Conservation (phyloP, 2,113 vertebrate species). For the Menura novaehollandiae region DNA sequence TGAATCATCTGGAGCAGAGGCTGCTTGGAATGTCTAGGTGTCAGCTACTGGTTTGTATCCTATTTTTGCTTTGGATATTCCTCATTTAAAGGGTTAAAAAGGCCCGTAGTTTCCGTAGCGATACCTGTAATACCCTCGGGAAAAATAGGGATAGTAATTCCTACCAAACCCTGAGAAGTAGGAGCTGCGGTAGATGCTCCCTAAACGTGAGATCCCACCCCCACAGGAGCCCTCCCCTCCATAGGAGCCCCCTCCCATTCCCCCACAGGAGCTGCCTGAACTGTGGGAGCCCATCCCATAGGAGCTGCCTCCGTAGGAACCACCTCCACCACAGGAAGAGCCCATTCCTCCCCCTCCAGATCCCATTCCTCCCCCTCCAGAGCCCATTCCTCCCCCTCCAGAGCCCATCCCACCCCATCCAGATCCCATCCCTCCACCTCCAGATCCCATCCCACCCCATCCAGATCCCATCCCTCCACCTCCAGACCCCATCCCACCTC, state of each 20-base stretch:
- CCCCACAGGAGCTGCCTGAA: not conserved
- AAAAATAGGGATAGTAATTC: not conserved
- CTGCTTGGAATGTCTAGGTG: not conserved
- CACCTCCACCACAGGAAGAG: not conserved
- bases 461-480: not conserved
- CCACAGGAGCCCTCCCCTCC: not conserved
- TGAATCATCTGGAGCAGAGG: not conserved
- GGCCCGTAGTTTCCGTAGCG: not conserved
- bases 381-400: not conserved
- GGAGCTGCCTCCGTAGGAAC: not conserved
- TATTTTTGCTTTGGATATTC: not conserved
- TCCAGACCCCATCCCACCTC: not conserved
- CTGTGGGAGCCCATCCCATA: not conserved
- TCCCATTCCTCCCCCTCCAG: not conserved
- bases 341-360: not conserved
- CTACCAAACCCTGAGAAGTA: not conserved
- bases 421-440: not conserved
- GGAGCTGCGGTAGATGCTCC: not conserved
- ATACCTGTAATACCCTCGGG: slow-evolving; percentile 23
- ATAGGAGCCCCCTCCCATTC: not conserved
- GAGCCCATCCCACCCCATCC: not conserved
- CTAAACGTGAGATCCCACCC: not conserved
- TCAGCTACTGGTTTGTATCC: not conserved
- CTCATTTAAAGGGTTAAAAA: not conserved
- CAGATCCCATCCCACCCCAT: not conserved